Evolutionary conservation across 2,113 vertebrate genomes (phyloP), one percentile per base, ranked within the genome.

Genomic region (Semicossyphus pulcher): DNA sequence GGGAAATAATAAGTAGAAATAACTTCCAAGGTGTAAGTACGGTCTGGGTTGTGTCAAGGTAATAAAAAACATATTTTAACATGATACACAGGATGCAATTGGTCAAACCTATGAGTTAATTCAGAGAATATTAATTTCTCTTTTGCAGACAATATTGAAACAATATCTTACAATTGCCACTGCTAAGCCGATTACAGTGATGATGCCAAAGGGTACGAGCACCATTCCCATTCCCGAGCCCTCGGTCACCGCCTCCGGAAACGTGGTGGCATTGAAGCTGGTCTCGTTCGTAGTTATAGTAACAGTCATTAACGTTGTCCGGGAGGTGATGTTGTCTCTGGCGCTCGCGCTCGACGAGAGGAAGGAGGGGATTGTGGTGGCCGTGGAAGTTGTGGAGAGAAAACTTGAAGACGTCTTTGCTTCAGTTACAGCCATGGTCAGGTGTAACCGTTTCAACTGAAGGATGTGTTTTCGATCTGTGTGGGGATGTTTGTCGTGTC

Each of bases 151-250:
- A 28, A 39, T 37, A 36, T 63, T 49, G 7, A 57, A 73, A 54
- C 2, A 7, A 39, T 56, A 71, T 11, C 96, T 95, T 92, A 99
- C 97, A 94, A 97, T 89, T 5, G 95, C 95, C 84, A 99, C 93
- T 23, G 95, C 95, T 91, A 99, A 86, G 16, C 95, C 96, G 42
- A 99, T 96, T 80, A 99, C 92, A 14, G 96, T 97, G 92, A 99
- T 94, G 90, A 99, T 96, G 57, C 97, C 97, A 42, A 99, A 96
- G 29, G 97, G 96, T 9, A 99, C 89, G 6, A 99, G 94, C 92
- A 97, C 92, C 72, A 97, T 95, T 76, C 95, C 95, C 92, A 97
- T 91, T 8, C 94, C 72, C 0, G 95, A 78, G 4, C 93, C 84
- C 23, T 93, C 87, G 3, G 85, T 90, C 23, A 90, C 77, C 23